phyloP scores from a whole-genome alignment of 2,888 invertebrate genomes.

The Phania funesta region DNA sequence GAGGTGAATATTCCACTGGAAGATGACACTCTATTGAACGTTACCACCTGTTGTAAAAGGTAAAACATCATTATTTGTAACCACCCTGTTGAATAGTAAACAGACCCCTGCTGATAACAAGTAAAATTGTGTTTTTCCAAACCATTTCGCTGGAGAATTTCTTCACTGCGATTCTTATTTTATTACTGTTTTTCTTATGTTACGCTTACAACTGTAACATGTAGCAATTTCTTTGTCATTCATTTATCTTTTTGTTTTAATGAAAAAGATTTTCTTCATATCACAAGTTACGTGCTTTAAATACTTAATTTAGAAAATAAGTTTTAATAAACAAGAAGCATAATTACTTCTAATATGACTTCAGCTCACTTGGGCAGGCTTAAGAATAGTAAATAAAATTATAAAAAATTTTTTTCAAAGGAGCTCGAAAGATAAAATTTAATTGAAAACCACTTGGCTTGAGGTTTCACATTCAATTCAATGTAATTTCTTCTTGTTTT shows the following conservation, averaged over 20 bases:
- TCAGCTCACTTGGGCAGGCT: too few relatives aligned
- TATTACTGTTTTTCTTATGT: background rate
- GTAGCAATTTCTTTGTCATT: background rate
- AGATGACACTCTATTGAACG: too few relatives aligned
- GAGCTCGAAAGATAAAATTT: too few relatives aligned
- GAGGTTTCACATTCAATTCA: too few relatives aligned
- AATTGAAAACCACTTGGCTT: too few relatives aligned
- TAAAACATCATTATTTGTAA: too few relatives aligned
- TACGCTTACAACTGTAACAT: background rate
- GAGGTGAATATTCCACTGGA: too few relatives aligned
- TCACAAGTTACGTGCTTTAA: slow-evolving; percentile 48
- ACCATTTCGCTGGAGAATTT: slow-evolving; percentile 11
- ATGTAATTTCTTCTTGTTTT: too few relatives aligned
- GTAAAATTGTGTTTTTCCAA: background rate
- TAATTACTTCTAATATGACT: too few relatives aligned
- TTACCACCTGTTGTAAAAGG: too few relatives aligned
- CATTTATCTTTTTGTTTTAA: slow-evolving; percentile 37
- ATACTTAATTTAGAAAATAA: slow-evolving; percentile 48
- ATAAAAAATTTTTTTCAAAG: too few relatives aligned
- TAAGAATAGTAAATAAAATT: too few relatives aligned
- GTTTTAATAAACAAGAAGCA: slow-evolving; percentile 18
- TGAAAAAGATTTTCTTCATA: slow-evolving; percentile 36
- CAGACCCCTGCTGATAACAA: background rate
- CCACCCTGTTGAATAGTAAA: background rate
- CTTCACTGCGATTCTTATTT: background rate